Percentiles rank a stretch among this genome's conserved stretches.
Evolutionary conservation across 1,140 invertebrate species (phyloP).

Genomic region (Semibalanus balanoides): DNA sequence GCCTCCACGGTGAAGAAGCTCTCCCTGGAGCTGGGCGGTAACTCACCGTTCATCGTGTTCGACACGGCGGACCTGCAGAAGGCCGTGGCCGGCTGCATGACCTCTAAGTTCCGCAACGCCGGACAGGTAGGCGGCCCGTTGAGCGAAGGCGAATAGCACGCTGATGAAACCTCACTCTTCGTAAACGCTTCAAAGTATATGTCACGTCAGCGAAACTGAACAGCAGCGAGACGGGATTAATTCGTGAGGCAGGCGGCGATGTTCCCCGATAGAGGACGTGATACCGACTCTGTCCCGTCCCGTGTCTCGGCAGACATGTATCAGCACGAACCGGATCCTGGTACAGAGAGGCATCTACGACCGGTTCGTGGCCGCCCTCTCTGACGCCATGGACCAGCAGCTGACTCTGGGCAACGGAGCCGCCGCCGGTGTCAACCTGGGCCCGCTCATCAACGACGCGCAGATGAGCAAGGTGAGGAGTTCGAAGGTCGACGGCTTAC

Average conservation of each 20-base stretch:
- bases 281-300: too few relatives aligned
- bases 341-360: conserved; percentile 75
- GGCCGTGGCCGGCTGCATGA: conserved; percentile 73
- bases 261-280: too few relatives aligned
- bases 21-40: conserved; percentile 87
- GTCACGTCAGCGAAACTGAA: too few relatives aligned
- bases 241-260: too few relatives aligned
- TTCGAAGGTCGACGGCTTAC: neutral
- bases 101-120: conserved; percentile 87
- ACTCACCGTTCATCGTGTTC: conserved; percentile 97
- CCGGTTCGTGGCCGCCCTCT: conserved; percentile 60
- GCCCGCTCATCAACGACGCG: conserved; percentile 78
- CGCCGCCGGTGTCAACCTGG: conserved; percentile 53
- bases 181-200: too few relatives aligned
- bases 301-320: conserved; percentile 83
- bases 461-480: conserved; percentile 60
- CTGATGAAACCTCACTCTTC: too few relatives aligned
- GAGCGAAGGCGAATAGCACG: too few relatives aligned
- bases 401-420: conserved; percentile 71
- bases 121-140: conserved; percentile 45
- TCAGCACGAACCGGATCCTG: conserved; percentile 86
- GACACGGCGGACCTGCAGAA: conserved; percentile 77
- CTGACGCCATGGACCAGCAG: conserved; percentile 45
- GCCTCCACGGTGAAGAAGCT: conserved; percentile 76
- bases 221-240: too few relatives aligned